Conservation (phyloP, 2,888 invertebrate species). For the Dryocosmus kuriphilus region DNA sequence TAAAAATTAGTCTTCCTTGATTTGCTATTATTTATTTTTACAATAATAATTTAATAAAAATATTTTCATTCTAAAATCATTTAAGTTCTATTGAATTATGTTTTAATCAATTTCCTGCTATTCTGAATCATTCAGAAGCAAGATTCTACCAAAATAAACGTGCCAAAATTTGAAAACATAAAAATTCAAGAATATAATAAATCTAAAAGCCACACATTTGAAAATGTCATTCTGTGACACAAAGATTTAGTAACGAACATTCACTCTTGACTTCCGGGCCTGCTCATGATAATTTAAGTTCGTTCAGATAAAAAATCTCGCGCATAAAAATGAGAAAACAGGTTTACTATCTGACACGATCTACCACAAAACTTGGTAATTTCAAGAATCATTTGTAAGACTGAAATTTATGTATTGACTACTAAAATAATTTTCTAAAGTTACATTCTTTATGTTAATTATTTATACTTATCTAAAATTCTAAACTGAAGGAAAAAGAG, state of each 20-base stretch:
- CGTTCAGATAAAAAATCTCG: constrained; percentile 25
- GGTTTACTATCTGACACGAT: constrained; percentile 38
- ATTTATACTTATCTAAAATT: neutral
- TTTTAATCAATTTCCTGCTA: neutral
- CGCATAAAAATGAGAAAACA: constrained; percentile 36
- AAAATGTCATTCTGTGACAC: neutral
- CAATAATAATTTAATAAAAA: too few species aligned
- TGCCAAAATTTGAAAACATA: neutral
- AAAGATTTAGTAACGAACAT: constrained; percentile 12
- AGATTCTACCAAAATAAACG: neutral
- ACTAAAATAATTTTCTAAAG: constrained; percentile 18
- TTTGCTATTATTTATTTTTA: too few species aligned
- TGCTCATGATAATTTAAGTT: constrained; percentile 31
- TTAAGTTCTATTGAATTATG: neutral
- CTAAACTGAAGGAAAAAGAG: neutral
- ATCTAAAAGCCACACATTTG: constrained; percentile 17
- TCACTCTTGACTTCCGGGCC: constrained; percentile 28
- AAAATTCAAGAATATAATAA: constrained; percentile 13
- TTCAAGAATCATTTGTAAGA: constrained; percentile 34
- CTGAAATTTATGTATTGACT: constrained; percentile 19
- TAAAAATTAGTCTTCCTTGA: too few species aligned
- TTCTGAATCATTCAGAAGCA: neutral
- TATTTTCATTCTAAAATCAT: too few species aligned
- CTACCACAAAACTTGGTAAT: constrained; percentile 25
- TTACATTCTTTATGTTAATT: constrained; percentile 3